Conservation (phyloP, 37 sponge, comb jelly and placozoan genomes). For the Aphrocallistes beatrix region DNA sequence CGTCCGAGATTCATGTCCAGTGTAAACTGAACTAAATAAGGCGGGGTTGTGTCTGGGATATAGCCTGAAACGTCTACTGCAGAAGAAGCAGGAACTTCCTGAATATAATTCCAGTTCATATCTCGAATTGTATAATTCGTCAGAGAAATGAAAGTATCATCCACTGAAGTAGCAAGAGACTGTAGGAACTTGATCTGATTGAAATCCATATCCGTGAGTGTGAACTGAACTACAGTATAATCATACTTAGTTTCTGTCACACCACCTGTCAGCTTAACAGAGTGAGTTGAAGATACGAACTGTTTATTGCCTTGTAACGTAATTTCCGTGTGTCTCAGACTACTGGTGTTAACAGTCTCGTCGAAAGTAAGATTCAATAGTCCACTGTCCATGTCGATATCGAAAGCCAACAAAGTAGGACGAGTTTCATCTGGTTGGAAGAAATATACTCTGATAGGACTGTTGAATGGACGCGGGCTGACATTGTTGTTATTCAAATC, state of each 20-base stretch:
- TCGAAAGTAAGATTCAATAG: conserved; percentile 11
- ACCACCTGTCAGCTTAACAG: neutral
- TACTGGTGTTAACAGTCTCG: conserved; percentile 22
- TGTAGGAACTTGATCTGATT: conserved; percentile 45
- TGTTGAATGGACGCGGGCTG: conserved; percentile 21
- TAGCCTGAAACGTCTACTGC: conserved; percentile 34
- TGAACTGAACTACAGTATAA: conserved; percentile 21
- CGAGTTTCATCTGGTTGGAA: conserved; percentile 16
- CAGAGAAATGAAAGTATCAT: conserved; percentile 45
- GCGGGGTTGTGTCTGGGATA: conserved; percentile 36
- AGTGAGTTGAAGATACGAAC: neutral
- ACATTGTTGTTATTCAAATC: conserved; percentile 24
- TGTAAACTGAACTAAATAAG: conserved; percentile 38
- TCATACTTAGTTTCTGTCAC: neutral
- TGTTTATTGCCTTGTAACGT: conserved; percentile 1
- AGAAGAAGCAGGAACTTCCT: conserved; percentile 7
- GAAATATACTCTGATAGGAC: conserved; percentile 20
- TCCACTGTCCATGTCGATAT: conserved; percentile 18
- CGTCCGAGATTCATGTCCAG: conserved; percentile 32
- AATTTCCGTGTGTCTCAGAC: neutral
- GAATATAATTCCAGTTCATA: conserved; percentile 26
- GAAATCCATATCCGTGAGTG: conserved; percentile 29
- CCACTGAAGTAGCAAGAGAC: conserved; percentile 38
- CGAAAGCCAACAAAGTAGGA: neutral
- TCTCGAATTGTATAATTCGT: conserved; percentile 38